Base-by-base conservation (phyloP, 2,888 invertebrate genomes). In the Tyria jacobaeae region DNA sequence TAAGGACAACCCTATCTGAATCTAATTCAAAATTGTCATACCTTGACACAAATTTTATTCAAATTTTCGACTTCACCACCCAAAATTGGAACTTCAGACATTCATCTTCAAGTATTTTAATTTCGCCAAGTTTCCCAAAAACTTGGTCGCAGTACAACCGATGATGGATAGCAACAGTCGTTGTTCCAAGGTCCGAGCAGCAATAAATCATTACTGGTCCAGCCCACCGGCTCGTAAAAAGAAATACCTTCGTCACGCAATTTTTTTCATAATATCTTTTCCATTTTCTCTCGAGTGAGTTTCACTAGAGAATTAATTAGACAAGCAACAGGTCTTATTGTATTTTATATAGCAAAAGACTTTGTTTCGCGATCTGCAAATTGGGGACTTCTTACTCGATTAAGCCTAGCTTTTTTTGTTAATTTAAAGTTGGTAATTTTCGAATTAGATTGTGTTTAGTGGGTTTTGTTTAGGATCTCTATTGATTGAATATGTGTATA, bases 201-300 rank as follows among this genome's bases (percentile, higher is more conserved):
- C 81, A 64, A 89, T 90, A 88, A 89, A 90, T 90, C 89, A 89
- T 85, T 74, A 62, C 71, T 71, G 62, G 65, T 62, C 64, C 66
- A 27, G 64, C 75, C 82, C 65, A 66, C 64, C 80, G 76, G 75
- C 68, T 79, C 81, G 81, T 82, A 84, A 88, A 75, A 86, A 86
- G 83, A 80, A 84, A 86, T 86, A 83, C 77, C 75, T 79, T 75
- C 75, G 70, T 74, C 74, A 70, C 73, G 72, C 67, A 58, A 70
- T 73, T 77, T 79, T 57, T 75, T 71, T 54, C 62, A 54, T 66
- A 65, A 64, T 78, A 71, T 44, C 52, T 70, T 66, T 41, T 56
- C 64, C 66, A 70, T 77, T 74, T 73, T 74, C 74, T 72, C 71
- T 67, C 17, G 58, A 68, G 64, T 64, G 51, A 70, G 60, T 70